A percentile compares a stretch with the other conserved stretches of the same genome.
Conservation (phyloP, 2,797 vertebrate genomes). For the Sciurus vulgaris region DNA sequence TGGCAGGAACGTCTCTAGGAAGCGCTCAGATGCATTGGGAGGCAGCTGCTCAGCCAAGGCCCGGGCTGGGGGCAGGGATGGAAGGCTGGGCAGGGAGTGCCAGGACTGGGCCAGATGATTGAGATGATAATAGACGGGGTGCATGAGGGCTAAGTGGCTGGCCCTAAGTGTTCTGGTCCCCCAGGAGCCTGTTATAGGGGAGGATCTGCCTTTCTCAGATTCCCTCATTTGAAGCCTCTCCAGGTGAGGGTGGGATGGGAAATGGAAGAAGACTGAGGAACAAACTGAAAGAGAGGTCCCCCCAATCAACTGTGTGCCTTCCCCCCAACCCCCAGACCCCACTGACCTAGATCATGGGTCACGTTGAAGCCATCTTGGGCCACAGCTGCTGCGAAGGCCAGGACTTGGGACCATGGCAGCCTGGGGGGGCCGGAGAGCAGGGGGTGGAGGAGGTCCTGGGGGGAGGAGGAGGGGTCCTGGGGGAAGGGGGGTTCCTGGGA, state of each 20-base stretch:
- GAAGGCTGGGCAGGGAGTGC: neutral
- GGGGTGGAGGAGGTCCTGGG: conserved; percentile 80
- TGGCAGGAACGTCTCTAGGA: conserved; percentile 93
- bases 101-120: neutral
- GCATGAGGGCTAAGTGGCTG: neutral
- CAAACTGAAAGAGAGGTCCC: conserved; percentile 18
- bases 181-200: neutral
- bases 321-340: conserved; percentile 49
- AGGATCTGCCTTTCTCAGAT: neutral
- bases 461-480: conserved; percentile 76
- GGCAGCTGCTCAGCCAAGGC: conserved; percentile 92
- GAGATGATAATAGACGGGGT: neutral
- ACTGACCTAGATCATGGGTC: conserved; percentile 96
- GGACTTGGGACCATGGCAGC: conserved; percentile 93
- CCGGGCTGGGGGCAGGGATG: conserved; percentile 88
- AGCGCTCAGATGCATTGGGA: conserved; percentile 91
- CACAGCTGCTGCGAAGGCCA: conserved; percentile 92
- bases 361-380: conserved; percentile 97
- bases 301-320: conserved; percentile 41
- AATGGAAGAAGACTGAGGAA: conserved; percentile 12
- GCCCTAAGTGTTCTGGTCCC: neutral
- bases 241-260: neutral
- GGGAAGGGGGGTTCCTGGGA: conserved; percentile 77
- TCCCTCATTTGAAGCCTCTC: neutral
- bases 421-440: conserved; percentile 87